Evolutionary conservation across 2,797 vertebrate genomes (phyloP).

Genomic region (Scyliorhinus canicula): DNA sequence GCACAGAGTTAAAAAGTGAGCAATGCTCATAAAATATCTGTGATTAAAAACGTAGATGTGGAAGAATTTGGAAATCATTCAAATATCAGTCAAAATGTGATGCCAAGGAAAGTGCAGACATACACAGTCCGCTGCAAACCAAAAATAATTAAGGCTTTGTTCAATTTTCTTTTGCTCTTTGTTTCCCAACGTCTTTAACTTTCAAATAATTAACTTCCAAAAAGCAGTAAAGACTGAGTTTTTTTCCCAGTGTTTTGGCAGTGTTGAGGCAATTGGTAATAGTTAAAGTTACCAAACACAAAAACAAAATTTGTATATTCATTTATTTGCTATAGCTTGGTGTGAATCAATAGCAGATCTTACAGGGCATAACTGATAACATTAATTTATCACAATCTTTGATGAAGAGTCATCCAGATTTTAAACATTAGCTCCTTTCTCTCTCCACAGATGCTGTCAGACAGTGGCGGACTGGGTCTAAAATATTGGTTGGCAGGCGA

Average conservation of each 20-base stretch:
- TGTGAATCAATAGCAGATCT: not conserved
- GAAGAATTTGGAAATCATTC: constrained; percentile 6
- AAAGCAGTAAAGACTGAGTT: not conserved
- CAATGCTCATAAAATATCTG: not conserved
- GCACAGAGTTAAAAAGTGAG: not conserved
- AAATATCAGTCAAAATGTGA: not conserved
- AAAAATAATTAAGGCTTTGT: not conserved
- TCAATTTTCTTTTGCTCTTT: not conserved
- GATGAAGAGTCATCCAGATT: too few relatives aligned
- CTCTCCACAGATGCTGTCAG: too few relatives aligned
- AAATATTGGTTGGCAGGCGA: too few relatives aligned
- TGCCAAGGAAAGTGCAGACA: not conserved
- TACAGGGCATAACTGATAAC: not conserved
- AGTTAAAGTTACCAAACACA: not conserved
- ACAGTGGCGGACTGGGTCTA: too few relatives aligned
- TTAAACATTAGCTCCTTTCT: too few relatives aligned
- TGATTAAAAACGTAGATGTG: not conserved
- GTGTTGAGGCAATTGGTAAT: not conserved
- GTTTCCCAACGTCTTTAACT: not conserved
- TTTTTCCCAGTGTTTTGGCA: not conserved
- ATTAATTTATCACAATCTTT: not conserved
- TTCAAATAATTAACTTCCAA: not conserved
- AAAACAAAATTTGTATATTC: not conserved
- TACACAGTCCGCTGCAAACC: not conserved
- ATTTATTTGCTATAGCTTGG: not conserved